Base-by-base conservation (phyloP, 2,113 vertebrate species). In the Polyodon spathula region DNA sequence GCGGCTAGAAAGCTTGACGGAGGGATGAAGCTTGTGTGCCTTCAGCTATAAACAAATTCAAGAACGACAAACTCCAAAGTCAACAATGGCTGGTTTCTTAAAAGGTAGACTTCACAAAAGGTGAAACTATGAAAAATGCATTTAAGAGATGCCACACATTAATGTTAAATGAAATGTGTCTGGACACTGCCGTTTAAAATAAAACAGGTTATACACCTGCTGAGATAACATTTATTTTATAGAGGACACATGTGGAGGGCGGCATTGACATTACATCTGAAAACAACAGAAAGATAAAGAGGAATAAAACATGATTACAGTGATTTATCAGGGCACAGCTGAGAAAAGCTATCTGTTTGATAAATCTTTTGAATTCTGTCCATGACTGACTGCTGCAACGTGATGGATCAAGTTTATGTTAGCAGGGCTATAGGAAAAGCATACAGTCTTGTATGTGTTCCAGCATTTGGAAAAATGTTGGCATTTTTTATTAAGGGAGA, bases 291-390 rank as follows among this genome's bases (percentile, higher is more conserved):
- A 73, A 81, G 81, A 86, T 86, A 76, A 86, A 86, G 85, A 71
- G 71, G 84, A 85, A 85, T 86, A 83, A 86, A 84, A 86, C 83
- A 85, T 85, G 66, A 74, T 81, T 68, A 72, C 62, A 62, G 77
- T 64, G 66, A 69, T 66, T 76, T 61, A 66, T 61, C 70, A 66
- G 66, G 71, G 73, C 76, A 76, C 76, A 41, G 51, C 58, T 42
- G 48, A 55, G 15, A 40, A 44, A 38, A 38, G 44, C 6, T 63
- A 42, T 43, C 41, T 60, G 55, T 60, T 46, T 39, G 43, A 58
- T 63, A 37, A 37, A 17, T 48, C 44, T 44, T 57, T 60, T 44
- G 43, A 54, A 8, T 12, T 16, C 44, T 54, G 54, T 50, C 17
- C 15, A n/a, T 11, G 14, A 50, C 12, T 50, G 6, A 6, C 9